These are phyloP conservation scores for Tupiocoris notatus DNA, from an alignment of 2,888 invertebrate species.

Conservation along the genomic window DNA sequence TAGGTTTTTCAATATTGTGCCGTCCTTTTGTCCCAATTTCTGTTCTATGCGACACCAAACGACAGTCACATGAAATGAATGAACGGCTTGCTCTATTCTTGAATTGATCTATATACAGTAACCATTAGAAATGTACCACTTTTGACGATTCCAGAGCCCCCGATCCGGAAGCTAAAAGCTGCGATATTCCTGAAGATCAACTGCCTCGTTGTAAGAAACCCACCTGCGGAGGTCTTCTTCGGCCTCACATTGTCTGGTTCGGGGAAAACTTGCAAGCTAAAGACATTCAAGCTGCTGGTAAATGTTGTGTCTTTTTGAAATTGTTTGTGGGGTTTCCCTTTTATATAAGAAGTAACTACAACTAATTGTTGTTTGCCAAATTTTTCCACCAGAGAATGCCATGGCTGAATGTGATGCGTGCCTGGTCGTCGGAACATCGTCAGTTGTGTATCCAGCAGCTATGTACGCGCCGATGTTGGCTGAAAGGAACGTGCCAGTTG, in stretches of 20 bases:
- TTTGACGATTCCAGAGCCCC: conserved; percentile 60
- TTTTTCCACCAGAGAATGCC: conserved; percentile 58
- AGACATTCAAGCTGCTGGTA: conserved; percentile 65
- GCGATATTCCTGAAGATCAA: conserved; percentile 64
- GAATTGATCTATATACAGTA: too few relatives aligned
- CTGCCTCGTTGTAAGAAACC: conserved; percentile 68
- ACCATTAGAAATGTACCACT: too few relatives aligned
- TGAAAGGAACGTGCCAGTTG: conserved; percentile 69
- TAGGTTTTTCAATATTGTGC: too few relatives aligned
- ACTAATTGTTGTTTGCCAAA: too few relatives aligned
- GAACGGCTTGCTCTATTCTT: too few relatives aligned
- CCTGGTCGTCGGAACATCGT: conserved; percentile 81
- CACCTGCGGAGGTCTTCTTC: conserved; percentile 65
- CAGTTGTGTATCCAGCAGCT: conserved; percentile 83
- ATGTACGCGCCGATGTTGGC: conserved; percentile 81
- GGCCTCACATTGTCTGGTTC: conserved; percentile 88
- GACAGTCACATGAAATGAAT: too few relatives aligned
- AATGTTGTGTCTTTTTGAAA: not conserved
- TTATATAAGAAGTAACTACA: not conserved
- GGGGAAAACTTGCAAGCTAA: conserved; percentile 70
- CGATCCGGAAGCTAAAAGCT: conserved; percentile 56
- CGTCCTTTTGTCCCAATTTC: too few relatives aligned
- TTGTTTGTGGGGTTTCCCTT: not conserved
- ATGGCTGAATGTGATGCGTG: conserved; percentile 73
- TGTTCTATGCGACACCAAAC: too few relatives aligned